Evolutionary conservation across 2,113 vertebrate genomes (phyloP).

Genomic region (Coryphaenoides rupestris): DNA sequence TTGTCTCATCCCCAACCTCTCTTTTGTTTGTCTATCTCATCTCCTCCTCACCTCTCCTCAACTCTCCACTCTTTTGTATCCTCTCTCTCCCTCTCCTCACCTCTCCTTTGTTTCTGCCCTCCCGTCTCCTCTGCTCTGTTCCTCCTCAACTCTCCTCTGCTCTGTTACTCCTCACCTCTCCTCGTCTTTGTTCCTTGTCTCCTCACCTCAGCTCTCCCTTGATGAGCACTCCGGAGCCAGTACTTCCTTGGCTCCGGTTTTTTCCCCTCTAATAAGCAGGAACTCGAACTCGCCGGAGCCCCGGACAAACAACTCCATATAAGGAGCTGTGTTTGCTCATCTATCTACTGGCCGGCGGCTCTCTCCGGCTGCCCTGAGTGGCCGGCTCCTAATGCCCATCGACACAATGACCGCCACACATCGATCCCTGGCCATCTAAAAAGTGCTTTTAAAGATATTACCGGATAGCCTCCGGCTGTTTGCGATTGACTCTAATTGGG

Average conservation of each 20-base stretch:
- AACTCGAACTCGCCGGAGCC: slow-evolving; percentile 28
- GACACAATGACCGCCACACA: slow-evolving; percentile 8
- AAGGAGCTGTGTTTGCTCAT: too few species aligned
- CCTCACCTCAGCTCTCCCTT: slow-evolving; percentile 27
- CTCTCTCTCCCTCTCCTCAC: not conserved
- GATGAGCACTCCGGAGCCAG: slow-evolving; percentile 47
- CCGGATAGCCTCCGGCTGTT: slow-evolving; percentile 31
- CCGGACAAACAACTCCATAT: slow-evolving; percentile 36
- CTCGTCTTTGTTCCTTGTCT: too few species aligned
- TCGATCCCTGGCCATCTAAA: slow-evolving; percentile 15
- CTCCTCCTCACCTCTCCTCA: not conserved
- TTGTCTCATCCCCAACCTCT: not conserved
- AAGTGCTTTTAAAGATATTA: not conserved
- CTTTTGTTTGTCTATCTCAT: slow-evolving; percentile 16
- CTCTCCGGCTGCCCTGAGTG: not conserved
- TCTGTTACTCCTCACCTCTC: too few species aligned
- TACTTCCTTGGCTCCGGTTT: slow-evolving; percentile 26
- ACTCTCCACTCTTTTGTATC: not conserved
- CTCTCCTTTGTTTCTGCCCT: slow-evolving; percentile 18
- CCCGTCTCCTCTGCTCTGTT: too few species aligned
- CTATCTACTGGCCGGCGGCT: too few species aligned
- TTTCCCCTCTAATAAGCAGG: slow-evolving; percentile 50
- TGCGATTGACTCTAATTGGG: slow-evolving; percentile 41
- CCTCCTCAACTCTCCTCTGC: too few species aligned
- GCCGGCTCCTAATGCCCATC: slow-evolving; percentile 3